These are phyloP conservation scores for Nemopilema nomurai DNA, from an alignment of 30 jellyfish, hydroid and myxozoan species.

Conservation along the genomic window DNA sequence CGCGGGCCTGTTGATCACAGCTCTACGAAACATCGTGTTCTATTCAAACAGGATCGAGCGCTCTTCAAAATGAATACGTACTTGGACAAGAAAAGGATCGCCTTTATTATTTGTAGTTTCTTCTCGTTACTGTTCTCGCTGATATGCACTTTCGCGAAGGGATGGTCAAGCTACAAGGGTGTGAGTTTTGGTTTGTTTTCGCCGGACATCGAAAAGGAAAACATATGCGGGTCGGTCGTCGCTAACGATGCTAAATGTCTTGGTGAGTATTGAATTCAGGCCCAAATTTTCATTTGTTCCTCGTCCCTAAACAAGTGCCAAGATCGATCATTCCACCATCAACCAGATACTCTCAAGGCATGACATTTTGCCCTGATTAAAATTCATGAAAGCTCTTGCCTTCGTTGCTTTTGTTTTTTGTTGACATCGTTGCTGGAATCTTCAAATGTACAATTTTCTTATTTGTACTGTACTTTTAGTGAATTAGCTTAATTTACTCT, in stretches of 20 bases:
- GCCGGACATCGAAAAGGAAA: constrained; percentile 33
- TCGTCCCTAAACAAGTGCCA: too few relatives aligned
- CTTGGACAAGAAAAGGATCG: constrained; percentile 35
- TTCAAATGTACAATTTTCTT: too few relatives aligned
- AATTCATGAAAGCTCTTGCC: too few relatives aligned
- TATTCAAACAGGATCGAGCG: background rate
- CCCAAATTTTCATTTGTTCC: too few relatives aligned
- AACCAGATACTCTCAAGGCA: too few relatives aligned
- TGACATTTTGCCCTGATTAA: too few relatives aligned
- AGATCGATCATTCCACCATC: too few relatives aligned
- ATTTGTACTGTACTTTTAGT: too few relatives aligned
- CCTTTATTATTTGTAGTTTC: constrained; percentile 4
- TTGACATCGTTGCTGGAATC: too few relatives aligned
- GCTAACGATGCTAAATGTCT: constrained; percentile 13
- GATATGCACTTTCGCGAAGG: constrained; percentile 34
- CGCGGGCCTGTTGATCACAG: background rate
- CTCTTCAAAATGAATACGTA: constrained; percentile 19
- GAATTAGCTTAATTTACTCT: too few relatives aligned
- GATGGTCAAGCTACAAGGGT: constrained; percentile 42
- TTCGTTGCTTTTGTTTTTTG: too few relatives aligned
- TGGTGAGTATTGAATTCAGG: constrained; percentile 24
- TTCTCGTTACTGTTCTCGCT: constrained; percentile 19
- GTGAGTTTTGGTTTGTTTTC: constrained; percentile 27
- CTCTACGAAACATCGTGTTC: background rate
- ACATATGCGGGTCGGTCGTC: constrained; percentile 23